These are phyloP conservation scores for Gnatocerus cornutus DNA, from an alignment of 2,888 invertebrate genomes.

Conservation along the genomic window DNA sequence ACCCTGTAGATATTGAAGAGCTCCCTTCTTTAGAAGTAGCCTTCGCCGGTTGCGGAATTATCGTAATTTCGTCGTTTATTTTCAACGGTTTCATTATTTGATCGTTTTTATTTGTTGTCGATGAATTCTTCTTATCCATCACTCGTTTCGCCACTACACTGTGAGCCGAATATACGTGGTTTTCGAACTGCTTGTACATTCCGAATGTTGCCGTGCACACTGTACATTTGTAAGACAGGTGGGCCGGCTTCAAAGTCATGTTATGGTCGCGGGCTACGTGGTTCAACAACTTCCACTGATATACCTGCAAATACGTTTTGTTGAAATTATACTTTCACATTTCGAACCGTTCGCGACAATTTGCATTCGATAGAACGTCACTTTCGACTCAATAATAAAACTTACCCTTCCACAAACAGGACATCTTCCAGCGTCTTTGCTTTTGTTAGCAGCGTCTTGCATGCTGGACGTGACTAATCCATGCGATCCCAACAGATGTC, in stretches of 20 bases:
- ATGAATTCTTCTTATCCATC: conserved; percentile 80
- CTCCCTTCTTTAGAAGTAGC: conserved; percentile 61
- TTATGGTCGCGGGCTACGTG: conserved; percentile 95
- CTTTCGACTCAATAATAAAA: too few relatives aligned
- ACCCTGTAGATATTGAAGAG: conserved; percentile 54
- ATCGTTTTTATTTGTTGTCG: conserved; percentile 70
- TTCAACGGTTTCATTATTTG: conserved; percentile 85
- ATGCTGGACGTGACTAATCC: conserved; percentile 96
- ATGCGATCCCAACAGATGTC: conserved; percentile 95
- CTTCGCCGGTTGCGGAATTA: conserved; percentile 87
- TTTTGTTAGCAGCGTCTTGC: conserved; percentile 96
- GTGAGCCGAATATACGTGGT: conserved; percentile 94
- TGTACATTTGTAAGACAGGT: conserved; percentile 95
- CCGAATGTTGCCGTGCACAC: conserved; percentile 96
- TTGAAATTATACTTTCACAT: background rate
- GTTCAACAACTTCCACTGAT: conserved; percentile 93
- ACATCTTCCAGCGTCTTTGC: conserved; percentile 95
- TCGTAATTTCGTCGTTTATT: conserved; percentile 92
- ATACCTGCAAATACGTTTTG: conserved; percentile 77
- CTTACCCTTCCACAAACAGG: conserved; percentile 94
- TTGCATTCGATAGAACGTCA: background rate
- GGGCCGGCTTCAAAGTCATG: conserved; percentile 92
- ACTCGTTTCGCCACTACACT: conserved; percentile 91
- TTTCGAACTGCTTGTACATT: conserved; percentile 96
- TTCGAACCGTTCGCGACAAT: too few relatives aligned